phyloP scores from a whole-genome alignment of 53 echinoderm and acorn worm genomes.

The Echinarachnius parma region DNA sequence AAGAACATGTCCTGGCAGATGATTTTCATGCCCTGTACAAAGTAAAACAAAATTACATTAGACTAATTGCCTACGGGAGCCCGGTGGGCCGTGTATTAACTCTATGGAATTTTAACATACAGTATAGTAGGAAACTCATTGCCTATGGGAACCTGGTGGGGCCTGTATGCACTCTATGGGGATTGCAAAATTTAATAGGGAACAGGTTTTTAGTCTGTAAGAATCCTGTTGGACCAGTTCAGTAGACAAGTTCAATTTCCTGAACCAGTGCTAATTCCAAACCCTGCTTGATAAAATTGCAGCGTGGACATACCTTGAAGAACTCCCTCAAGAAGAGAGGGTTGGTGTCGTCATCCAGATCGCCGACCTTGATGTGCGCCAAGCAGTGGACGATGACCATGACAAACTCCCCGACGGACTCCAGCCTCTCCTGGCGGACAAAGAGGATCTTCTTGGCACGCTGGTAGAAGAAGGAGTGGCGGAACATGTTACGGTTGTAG shows the following conservation, averaged over 20 bases:
- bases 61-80: too few relatives aligned
- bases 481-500: slow-evolving; percentile 95
- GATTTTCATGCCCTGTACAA: slow-evolving; percentile 78
- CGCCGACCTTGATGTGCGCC: slow-evolving; percentile 92
- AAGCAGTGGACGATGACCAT: slow-evolving; percentile 95
- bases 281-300: too few relatives aligned
- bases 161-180: too few relatives aligned
- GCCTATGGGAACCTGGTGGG: too few relatives aligned
- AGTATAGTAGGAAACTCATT: too few relatives aligned
- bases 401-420: slow-evolving; percentile 94
- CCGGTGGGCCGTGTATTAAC: neutral
- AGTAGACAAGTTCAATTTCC: too few relatives aligned
- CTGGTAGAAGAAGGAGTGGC: slow-evolving; percentile 99
- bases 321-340: slow-evolving; percentile 83
- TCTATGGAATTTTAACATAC: neutral
- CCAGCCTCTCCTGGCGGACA: slow-evolving; percentile 81
- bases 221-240: too few relatives aligned
- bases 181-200: too few relatives aligned
- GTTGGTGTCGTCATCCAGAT: slow-evolving; percentile 70
- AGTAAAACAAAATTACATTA: neutral
- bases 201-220: too few relatives aligned
- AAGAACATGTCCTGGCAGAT: slow-evolving; percentile 99
- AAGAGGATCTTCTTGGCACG: slow-evolving; percentile 90
- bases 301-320: slow-evolving; percentile 79
- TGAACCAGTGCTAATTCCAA: too few relatives aligned